These are phyloP conservation scores for Epinotia nisella DNA, from an alignment of 2,888 invertebrate species.

Conservation along the genomic window DNA sequence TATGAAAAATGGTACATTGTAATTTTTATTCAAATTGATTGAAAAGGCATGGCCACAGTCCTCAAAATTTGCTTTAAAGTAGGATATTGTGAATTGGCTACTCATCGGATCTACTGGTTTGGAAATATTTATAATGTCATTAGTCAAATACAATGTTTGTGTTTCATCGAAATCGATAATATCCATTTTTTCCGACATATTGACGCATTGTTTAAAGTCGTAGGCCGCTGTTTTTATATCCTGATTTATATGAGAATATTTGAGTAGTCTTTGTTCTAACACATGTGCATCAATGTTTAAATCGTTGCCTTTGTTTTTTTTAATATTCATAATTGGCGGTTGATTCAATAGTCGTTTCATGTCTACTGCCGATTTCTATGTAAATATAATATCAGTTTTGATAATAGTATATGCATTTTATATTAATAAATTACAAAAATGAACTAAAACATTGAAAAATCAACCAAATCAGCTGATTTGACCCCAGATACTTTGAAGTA, in stretches of 20 bases:
- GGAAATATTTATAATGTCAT: constrained; percentile 1
- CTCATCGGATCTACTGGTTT: neutral
- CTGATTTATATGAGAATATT: neutral
- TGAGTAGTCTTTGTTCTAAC: neutral
- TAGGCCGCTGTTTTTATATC: neutral
- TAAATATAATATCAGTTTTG: neutral
- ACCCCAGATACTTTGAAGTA: too few relatives aligned
- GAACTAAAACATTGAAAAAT: neutral
- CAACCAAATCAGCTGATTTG: neutral
- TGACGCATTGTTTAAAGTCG: neutral
- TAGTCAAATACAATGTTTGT: neutral
- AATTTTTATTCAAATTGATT: neutral
- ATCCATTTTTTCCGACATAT: neutral
- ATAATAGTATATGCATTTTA: neutral
- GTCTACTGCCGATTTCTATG: neutral
- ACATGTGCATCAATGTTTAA: neutral
- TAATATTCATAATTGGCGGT: neutral
- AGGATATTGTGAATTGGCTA: neutral
- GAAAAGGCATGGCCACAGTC: neutral
- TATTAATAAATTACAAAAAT: neutral
- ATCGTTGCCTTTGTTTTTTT: neutral
- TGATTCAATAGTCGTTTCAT: neutral
- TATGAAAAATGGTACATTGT: neutral
- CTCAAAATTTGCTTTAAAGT: neutral
- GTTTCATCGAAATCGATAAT: neutral